Base-by-base conservation (phyloP, 2,797 vertebrate genomes). In the Menidia menidia region DNA sequence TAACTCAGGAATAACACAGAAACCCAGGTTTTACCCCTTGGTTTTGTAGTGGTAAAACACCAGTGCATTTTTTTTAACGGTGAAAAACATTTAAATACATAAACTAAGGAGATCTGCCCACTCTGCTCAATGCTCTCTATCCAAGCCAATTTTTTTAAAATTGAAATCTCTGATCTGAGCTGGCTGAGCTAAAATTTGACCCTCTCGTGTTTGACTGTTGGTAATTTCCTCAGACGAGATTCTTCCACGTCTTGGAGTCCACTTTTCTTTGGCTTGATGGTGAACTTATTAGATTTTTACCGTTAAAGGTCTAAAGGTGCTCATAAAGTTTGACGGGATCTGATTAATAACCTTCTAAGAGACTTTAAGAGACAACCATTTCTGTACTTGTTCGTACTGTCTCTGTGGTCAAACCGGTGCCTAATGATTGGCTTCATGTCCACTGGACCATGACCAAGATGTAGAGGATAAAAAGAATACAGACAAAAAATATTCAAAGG, bases 361-460 rank as follows among this genome's bases (percentile, higher is more conserved):
- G 60, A 53, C 64, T 73, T 59, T 50, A 63, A n/a, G n/a, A n/a
- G n/a, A n/a, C 82, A 83, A 78, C 82, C 75, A 80, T 84, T 80
- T 68, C 60, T 8, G 4, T 64, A 73, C 71, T 44, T 45, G 69
- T 58, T 60, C 48, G 50, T 32, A 12, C 67, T 59, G 68, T 56
- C 74, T 74, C 55, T 35, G 77, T 68, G 71, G 71, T 66, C 66
- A 51, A 51, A 51, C 48, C 48, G 13, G 6, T 11, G 19, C 11
- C 8, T 51, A 25, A 51, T 19, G 11, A 19, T 30, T 25, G 48
- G 19, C 48, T 69, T 42, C 3, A 54, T 74, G 71, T 62, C 66
- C 71, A 80, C 25, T 44, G 71, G 80, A 74, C 67, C 73, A 72
- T 66, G 43, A 60, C 13, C 6, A 2, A 30, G 4, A 51, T 11